phyloP scores from a whole-genome alignment of 1,140 invertebrate genomes.

The Apis cerana region DNA sequence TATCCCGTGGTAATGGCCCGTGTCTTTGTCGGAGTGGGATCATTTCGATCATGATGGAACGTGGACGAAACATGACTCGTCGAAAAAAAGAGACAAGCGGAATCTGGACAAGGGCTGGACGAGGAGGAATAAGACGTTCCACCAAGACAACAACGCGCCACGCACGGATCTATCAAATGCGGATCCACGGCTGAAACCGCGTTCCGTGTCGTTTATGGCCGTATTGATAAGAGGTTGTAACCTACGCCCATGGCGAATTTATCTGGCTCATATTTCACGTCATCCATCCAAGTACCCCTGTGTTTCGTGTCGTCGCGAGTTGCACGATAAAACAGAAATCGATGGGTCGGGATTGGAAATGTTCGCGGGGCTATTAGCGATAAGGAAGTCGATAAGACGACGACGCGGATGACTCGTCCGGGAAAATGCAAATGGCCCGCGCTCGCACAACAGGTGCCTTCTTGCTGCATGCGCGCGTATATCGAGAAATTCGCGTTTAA shows the following conservation, averaged over 20 bases:
- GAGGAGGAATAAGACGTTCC: slow-evolving; percentile 32
- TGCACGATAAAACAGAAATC: slow-evolving; percentile 24
- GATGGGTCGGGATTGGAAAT: slow-evolving; percentile 22
- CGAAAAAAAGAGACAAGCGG: neutral
- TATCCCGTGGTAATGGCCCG: no score
- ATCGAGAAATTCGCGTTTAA: neutral
- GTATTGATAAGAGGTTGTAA: slow-evolving; percentile 34
- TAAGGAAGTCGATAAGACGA: slow-evolving; percentile 36
- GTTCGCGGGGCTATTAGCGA: slow-evolving; percentile 35
- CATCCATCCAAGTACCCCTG: neutral
- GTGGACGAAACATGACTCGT: slow-evolving; percentile 19
- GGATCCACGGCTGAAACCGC: slow-evolving; percentile 25
- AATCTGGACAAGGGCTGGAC: neutral
- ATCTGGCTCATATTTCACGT: slow-evolving; percentile 38
- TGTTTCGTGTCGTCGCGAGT: neutral
- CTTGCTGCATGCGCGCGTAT: neutral
- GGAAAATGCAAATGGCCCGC: slow-evolving; percentile 34
- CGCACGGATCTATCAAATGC: slow-evolving; percentile 10
- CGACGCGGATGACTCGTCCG: neutral
- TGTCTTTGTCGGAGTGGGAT: neutral
- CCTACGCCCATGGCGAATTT: slow-evolving; percentile 23
- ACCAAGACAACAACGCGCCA: slow-evolving; percentile 4
- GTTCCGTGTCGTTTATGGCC: slow-evolving; percentile 27
- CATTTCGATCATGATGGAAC: slow-evolving; percentile 10
- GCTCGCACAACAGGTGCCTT: slow-evolving; percentile 38